phyloP scores from a whole-genome alignment of 2,797 vertebrate genomes.

The Numenius phaeopus region DNA sequence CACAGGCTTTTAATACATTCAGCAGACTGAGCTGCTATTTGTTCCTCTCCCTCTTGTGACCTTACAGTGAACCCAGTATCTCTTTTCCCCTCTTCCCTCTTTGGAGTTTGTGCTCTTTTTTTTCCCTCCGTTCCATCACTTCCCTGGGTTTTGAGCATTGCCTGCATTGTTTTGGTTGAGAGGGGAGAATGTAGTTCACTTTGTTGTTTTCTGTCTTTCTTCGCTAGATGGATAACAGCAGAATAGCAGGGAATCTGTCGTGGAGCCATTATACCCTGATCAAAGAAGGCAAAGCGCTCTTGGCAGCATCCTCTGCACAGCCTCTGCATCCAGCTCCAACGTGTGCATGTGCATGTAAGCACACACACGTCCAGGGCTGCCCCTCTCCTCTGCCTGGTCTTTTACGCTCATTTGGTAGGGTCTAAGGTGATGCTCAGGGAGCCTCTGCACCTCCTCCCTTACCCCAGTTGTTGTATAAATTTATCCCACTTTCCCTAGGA shows the following conservation, averaged over 20 bases:
- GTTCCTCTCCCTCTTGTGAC: background rate
- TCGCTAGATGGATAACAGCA: background rate
- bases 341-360: background rate
- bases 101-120: background rate
- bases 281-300: background rate
- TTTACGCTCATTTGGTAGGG: background rate
- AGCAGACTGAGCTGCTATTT: background rate
- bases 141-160: background rate
- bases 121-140: background rate
- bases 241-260: background rate
- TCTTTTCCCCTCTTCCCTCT: background rate
- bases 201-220: background rate
- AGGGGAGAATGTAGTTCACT: background rate
- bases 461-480: background rate
- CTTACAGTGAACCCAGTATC: background rate
- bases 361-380: fast-evolving
- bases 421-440: background rate
- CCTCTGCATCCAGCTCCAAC: background rate
- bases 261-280: background rate
- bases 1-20: background rate
- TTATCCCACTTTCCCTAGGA: background rate
- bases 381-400: background rate
- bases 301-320: background rate
- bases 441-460: background rate
- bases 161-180: background rate